phyloP scores from a whole-genome alignment of 2,888 invertebrate genomes.

The Chrysolina americana region DNA sequence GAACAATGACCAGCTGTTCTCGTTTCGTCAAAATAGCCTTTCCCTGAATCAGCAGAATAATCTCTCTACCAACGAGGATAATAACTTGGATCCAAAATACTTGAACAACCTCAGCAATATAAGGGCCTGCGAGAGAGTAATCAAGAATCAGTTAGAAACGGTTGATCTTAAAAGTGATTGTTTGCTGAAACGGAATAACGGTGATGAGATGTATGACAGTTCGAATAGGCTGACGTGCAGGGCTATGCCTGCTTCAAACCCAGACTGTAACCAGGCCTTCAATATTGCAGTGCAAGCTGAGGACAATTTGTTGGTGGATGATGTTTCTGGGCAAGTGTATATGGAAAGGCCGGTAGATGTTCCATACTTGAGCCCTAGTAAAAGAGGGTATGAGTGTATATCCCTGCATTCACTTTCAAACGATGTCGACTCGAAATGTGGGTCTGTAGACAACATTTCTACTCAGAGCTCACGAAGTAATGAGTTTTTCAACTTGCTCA shows the following conservation, averaged over 20 bases:
- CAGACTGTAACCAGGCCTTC: background rate
- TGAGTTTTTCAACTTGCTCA: slow-evolving; percentile 66
- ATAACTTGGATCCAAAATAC: background rate
- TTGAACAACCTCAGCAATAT: slow-evolving; percentile 65
- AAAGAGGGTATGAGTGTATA: slow-evolving; percentile 58
- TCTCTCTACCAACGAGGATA: background rate
- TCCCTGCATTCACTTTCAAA: slow-evolving; percentile 55
- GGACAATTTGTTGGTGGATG: slow-evolving; percentile 53
- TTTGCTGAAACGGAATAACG: slow-evolving; percentile 55
- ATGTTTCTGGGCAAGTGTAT: slow-evolving; percentile 42
- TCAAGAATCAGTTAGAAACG: slow-evolving; percentile 57
- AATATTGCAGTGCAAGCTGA: slow-evolving; percentile 51
- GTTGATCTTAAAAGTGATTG: slow-evolving; percentile 47
- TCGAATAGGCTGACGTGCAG: slow-evolving; percentile 74
- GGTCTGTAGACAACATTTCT: slow-evolving; percentile 73
- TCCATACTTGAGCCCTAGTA: slow-evolving; percentile 55
- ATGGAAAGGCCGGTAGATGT: slow-evolving; percentile 67
- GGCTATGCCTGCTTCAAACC: slow-evolving; percentile 76
- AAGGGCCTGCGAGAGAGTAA: slow-evolving; percentile 61
- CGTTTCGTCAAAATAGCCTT: slow-evolving; percentile 6
- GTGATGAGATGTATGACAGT: slow-evolving; percentile 41
- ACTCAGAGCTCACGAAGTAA: slow-evolving; percentile 75
- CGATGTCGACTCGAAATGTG: slow-evolving; percentile 58
- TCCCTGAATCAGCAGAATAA: background rate
- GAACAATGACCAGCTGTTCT: slow-evolving; percentile 51